These are phyloP conservation scores for Tupaia tana DNA, from an alignment of 2,113 vertebrate species.

Conservation along the genomic window DNA sequence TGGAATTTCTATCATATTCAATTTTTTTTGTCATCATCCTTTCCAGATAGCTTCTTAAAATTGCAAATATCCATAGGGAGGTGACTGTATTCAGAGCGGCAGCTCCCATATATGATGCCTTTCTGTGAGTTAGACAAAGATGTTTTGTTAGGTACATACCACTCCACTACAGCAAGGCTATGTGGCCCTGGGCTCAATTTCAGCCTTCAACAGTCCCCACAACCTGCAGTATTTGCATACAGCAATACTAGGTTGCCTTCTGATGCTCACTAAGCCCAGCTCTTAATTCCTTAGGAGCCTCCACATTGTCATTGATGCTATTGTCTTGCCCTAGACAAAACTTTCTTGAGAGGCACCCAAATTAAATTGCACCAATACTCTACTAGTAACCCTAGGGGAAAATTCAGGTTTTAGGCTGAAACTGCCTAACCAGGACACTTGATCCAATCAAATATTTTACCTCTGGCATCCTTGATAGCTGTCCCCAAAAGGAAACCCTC, in stretches of 20 bases:
- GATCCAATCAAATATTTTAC: not conserved
- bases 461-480: not conserved
- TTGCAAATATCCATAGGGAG: not conserved
- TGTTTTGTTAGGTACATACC: not conserved
- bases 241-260: not conserved
- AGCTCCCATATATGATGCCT: not conserved
- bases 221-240: not conserved
- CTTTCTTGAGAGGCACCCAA: not conserved
- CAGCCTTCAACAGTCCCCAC: not conserved
- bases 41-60: not conserved
- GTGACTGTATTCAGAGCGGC: not conserved
- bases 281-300: not conserved
- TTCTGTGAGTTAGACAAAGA: not conserved
- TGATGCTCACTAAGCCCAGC: not conserved
- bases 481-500: not conserved
- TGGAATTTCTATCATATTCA: conserved; percentile 21
- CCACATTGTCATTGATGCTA: not conserved
- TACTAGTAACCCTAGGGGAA: not conserved
- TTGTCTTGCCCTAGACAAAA: not conserved
- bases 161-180: not conserved
- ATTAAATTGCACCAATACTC: conserved; percentile 26
- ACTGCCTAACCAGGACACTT: not conserved
- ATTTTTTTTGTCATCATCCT: conserved; percentile 3
- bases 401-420: not conserved
- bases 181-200: not conserved